These are phyloP conservation scores for Tiaroga cobitis DNA, from an alignment of 2,797 vertebrate species.

Conservation along the genomic window DNA sequence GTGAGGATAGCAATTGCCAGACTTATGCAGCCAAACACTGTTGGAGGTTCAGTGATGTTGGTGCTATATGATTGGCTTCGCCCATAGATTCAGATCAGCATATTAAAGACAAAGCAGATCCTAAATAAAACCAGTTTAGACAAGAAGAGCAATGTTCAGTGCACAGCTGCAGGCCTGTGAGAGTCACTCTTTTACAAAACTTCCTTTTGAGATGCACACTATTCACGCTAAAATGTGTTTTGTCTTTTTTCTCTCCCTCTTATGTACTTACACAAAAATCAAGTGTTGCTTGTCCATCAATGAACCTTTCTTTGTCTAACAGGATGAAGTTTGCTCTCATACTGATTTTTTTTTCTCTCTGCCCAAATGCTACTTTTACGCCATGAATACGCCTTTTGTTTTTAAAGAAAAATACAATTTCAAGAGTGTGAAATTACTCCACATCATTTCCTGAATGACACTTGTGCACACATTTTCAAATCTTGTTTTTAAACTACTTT, in stretches of 20 bases:
- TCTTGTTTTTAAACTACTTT: not conserved
- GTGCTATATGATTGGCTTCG: not conserved
- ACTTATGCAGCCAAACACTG: not conserved
- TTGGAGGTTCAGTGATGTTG: not conserved
- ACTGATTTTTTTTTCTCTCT: slow-evolving; percentile 24
- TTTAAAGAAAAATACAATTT: not conserved
- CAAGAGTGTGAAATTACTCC: not conserved
- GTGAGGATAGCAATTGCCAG: not conserved
- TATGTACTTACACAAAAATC: not conserved
- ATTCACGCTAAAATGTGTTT: not conserved
- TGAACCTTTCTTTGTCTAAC: not conserved
- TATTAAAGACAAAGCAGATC: not conserved
- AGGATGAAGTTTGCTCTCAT: not conserved
- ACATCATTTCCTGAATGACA: not conserved
- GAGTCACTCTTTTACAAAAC: slow-evolving; percentile 4
- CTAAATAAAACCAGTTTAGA: slow-evolving; percentile 12
- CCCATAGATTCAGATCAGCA: not conserved
- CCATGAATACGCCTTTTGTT: not conserved
- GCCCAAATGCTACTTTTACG: slow-evolving; percentile 5
- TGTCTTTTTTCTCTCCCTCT: not conserved
- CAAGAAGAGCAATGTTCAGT: not conserved
- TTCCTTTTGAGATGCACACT: not conserved
- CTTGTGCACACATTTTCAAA: not conserved
- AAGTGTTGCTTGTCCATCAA: not conserved
- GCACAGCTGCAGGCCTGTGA: slow-evolving; percentile 25